A percentile compares a stretch with the other conserved stretches of the same genome.
Evolutionary conservation across 2,888 invertebrate genomes (phyloP).

Genomic region (Melieria omissa): DNA sequence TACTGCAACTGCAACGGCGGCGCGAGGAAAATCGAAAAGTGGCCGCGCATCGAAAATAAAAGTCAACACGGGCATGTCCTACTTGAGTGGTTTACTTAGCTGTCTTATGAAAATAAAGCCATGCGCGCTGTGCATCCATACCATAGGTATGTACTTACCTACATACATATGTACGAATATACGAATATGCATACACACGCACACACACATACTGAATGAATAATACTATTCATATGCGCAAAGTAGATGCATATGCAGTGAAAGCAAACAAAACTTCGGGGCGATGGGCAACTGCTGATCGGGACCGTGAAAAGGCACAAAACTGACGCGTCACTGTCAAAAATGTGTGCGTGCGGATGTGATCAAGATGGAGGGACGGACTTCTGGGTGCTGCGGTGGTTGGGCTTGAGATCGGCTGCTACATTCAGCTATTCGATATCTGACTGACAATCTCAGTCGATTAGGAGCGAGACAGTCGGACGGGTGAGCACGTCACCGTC

Average conservation of each 20-base stretch:
- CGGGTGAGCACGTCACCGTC: constrained; percentile 15
- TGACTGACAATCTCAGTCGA: constrained; percentile 42
- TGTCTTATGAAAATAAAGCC: constrained; percentile 61
- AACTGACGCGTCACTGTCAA: constrained; percentile 65
- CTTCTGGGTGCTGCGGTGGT: constrained; percentile 19
- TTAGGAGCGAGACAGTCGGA: constrained; percentile 40
- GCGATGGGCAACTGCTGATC: background rate
- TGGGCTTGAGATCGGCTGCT: constrained; percentile 24
- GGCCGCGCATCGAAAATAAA: constrained; percentile 24
- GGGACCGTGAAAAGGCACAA: constrained; percentile 39
- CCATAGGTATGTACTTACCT: constrained; percentile 14
- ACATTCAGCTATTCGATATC: constrained; percentile 39
- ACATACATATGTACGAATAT: constrained; percentile 1
- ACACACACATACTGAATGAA: constrained; percentile 42
- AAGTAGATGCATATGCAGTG: constrained; percentile 36
- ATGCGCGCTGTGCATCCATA: constrained; percentile 18
- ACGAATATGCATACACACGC: constrained; percentile 17
- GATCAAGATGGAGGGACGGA: constrained; percentile 22
- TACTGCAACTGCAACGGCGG: constrained; percentile 10
- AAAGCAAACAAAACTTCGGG: constrained; percentile 25
- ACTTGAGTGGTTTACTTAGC: constrained; percentile 64
- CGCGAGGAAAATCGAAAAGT: constrained; percentile 5
- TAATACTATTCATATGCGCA: background rate
- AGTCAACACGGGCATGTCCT: constrained; percentile 52
- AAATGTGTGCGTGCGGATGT: constrained; percentile 39